phyloP scores from a whole-genome alignment of 2,113 vertebrate species.

The Oryzias woworae region DNA sequence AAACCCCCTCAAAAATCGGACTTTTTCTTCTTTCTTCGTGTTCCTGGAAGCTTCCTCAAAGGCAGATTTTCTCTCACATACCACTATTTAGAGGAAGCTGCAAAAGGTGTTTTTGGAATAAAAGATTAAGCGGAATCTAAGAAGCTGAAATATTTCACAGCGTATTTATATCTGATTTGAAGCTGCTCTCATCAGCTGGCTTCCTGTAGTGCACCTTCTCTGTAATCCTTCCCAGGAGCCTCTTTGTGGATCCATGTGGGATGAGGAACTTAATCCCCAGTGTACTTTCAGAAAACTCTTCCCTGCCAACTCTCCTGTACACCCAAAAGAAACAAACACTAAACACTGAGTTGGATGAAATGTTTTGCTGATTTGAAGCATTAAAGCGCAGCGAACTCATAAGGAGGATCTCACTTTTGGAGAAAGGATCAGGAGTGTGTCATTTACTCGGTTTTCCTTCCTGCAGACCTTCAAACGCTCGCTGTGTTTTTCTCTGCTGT shows the following conservation, averaged over 20 bases:
- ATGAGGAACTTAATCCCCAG: conserved; percentile 59
- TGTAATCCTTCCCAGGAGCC: conserved; percentile 61
- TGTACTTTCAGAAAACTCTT: conserved; percentile 56
- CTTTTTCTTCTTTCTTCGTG: too few relatives aligned
- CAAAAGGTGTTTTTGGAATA: conserved; percentile 16
- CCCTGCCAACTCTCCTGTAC: conserved; percentile 48
- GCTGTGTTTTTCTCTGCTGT: too few relatives aligned
- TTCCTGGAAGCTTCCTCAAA: conserved; percentile 6
- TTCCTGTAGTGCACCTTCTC: conserved; percentile 48
- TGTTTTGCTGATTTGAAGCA: conserved; percentile 22
- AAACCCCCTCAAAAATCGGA: too few relatives aligned
- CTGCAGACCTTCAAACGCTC: too few relatives aligned
- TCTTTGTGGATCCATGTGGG: conserved; percentile 61
- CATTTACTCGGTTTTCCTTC: too few relatives aligned
- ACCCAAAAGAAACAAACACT: conserved; percentile 34
- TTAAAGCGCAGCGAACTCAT: conserved; percentile 1
- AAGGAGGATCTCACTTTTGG: conserved; percentile 19
- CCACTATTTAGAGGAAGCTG: conserved; percentile 2
- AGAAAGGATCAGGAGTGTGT: neutral
- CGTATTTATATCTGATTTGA: conserved; percentile 59
- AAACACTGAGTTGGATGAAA: conserved; percentile 17
- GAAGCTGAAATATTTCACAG: conserved; percentile 33
- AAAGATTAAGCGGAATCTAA: conserved; percentile 20
- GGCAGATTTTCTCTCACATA: neutral
- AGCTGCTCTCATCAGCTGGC: conserved; percentile 45